These are phyloP conservation scores for Pristiophorus japonicus DNA, from an alignment of 2,113 vertebrate species.

Conservation along the genomic window DNA sequence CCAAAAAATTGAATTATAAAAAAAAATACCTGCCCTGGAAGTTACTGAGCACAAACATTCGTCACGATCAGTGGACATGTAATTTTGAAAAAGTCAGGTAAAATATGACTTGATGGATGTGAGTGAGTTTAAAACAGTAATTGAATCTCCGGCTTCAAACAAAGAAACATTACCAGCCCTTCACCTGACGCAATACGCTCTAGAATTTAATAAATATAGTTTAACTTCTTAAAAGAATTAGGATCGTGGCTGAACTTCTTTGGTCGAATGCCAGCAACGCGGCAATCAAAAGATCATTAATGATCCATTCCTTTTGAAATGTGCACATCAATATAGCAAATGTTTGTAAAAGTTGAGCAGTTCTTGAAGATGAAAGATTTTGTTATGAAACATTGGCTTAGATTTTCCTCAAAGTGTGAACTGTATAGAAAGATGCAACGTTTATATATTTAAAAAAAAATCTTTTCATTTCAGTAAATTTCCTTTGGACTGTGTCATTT, in stretches of 20 bases:
- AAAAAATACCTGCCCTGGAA: too few relatives aligned
- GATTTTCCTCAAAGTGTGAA: too few relatives aligned
- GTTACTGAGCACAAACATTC: too few relatives aligned
- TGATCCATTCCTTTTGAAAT: neutral
- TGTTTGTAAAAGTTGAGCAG: neutral
- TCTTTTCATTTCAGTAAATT: too few relatives aligned
- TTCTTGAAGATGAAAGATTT: neutral
- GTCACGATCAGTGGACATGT: too few relatives aligned
- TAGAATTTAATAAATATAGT: too few relatives aligned
- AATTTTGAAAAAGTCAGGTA: too few relatives aligned
- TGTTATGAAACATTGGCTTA: too few relatives aligned
- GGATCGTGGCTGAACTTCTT: neutral
- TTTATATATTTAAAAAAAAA: too few relatives aligned
- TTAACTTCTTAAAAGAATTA: neutral
- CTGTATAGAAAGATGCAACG: too few relatives aligned
- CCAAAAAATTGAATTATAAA: too few relatives aligned
- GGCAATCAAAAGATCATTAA: neutral
- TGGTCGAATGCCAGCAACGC: neutral
- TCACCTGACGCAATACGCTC: neutral
- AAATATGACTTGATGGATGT: neutral
- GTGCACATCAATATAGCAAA: neutral
- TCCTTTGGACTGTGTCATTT: too few relatives aligned
- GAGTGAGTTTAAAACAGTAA: neutral
- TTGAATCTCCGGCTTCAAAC: neutral
- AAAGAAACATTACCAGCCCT: neutral